These are phyloP conservation scores for Zenarchopterus dispar DNA, from an alignment of 2,797 vertebrate species.

Conservation along the genomic window DNA sequence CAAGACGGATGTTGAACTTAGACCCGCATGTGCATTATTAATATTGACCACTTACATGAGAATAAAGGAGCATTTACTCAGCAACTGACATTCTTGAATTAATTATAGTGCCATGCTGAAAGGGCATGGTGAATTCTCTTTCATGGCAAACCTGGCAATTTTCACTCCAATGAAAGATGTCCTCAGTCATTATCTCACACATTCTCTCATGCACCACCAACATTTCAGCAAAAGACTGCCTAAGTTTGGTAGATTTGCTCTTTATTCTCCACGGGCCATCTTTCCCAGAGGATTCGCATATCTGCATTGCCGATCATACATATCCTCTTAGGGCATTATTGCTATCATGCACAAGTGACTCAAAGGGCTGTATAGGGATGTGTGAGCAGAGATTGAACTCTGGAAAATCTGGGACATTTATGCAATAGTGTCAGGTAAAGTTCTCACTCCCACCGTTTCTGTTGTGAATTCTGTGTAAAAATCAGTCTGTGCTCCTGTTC, in stretches of 20 bases:
- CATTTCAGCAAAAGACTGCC: slow-evolving; percentile 54
- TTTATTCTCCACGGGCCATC: slow-evolving; percentile 19
- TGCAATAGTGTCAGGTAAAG: slow-evolving; percentile 19
- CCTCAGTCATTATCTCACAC: slow-evolving; percentile 58
- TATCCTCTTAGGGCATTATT: not conserved
- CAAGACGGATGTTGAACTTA: slow-evolving; percentile 76
- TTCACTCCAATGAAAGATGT: slow-evolving; percentile 75
- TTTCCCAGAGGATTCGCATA: slow-evolving; percentile 20
- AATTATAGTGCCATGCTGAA: slow-evolving; percentile 74
- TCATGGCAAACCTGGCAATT: slow-evolving; percentile 73
- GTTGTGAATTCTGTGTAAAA: slow-evolving; percentile 36
- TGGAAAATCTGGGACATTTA: slow-evolving; percentile 6
- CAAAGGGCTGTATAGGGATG: not conserved
- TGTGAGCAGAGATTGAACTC: slow-evolving; percentile 2
- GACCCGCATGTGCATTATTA: slow-evolving; percentile 77
- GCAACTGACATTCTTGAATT: slow-evolving; percentile 77
- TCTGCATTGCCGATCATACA: too few relatives aligned
- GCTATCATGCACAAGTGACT: slow-evolving; percentile 15
- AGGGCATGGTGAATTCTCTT: slow-evolving; percentile 64
- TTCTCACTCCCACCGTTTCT: slow-evolving; percentile 30
- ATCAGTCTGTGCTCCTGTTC: slow-evolving; percentile 11
- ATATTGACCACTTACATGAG: slow-evolving; percentile 77
- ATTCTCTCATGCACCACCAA: slow-evolving; percentile 60
- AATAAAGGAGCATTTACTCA: slow-evolving; percentile 82
- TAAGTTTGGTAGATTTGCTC: slow-evolving; percentile 29